Base-by-base conservation (phyloP, 2,888 invertebrate species). In the Liposcelis brunnea region DNA sequence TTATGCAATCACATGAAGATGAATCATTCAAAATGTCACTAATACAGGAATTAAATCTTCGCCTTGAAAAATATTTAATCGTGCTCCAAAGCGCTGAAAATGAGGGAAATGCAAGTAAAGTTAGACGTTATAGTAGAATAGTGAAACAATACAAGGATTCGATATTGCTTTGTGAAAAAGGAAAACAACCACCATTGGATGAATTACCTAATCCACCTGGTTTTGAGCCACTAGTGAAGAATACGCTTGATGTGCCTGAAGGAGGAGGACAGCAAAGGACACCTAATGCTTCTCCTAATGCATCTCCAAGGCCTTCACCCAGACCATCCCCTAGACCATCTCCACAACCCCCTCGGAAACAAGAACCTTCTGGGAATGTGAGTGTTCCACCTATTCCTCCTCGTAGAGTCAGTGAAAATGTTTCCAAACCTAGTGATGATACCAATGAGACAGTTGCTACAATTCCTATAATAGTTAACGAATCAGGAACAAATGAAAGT, bases 121-220 rank as follows among this genome's bases (percentile, higher is more conserved):
- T 80, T 0, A 71, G 94, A 46, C 71, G 93, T 44, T 82, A 89
- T 71, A 86, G 84, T 0, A 72, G 95, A 42, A 90, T 95, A 53
- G 81, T 87, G 31, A 93, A 93, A 64, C 93, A 94, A 63, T 95
- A 84, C 58, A 77, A 85, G 57, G 83, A 85, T 53, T 91, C 93
- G 0, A 75, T 94, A 21, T 80, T 78, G 58, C 58, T 68, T n/a
- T 70, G 83, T 56, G 77, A 80, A 51, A 75, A 76, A 2, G 91
- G 91, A 0, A 77, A 75, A 57, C 65, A 80, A 0, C 67, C 91
- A 14, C 70, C 76, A 2, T 70, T 74, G 31, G 87, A 86, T 46
- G 91, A 91, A 47, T 62, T 95, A 43, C 94, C 94, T 1, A 74
- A 77, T 1, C 91, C 93, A 2, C 87, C 87, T 2, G 89, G 87